Conservation (phyloP, 2,888 invertebrate species). For the Stenurella melanura region DNA sequence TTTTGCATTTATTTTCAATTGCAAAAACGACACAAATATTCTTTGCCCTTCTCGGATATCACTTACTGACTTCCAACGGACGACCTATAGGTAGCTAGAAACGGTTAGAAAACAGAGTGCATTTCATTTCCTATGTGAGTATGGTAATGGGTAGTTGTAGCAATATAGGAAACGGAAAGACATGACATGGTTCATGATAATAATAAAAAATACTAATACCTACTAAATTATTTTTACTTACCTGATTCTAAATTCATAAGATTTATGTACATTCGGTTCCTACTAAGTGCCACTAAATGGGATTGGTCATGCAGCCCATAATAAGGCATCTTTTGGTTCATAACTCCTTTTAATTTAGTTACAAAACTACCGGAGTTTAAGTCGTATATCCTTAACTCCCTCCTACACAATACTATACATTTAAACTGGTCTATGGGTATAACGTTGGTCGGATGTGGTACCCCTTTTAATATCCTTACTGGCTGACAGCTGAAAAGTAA, state of each 20-base stretch:
- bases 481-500: conserved; percentile 75
- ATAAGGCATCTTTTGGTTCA: conserved; percentile 95
- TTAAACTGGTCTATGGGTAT: conserved; percentile 85
- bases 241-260: conserved; percentile 89
- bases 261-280: conserved; percentile 93
- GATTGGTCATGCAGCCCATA: conserved; percentile 88
- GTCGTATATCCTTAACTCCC: conserved; percentile 88
- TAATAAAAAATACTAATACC: no score
- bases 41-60: no score
- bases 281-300: conserved; percentile 87
- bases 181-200: no score
- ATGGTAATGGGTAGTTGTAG: no score
- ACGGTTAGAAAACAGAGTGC: no score
- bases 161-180: no score
- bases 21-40: no score
- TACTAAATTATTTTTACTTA: conserved; percentile 58
- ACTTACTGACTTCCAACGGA: no score
- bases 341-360: conserved; percentile 87
- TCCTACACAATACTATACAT: conserved; percentile 87
- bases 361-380: conserved; percentile 84
- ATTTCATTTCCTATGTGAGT: no score
- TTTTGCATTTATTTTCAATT: no score
- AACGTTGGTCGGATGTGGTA: conserved; percentile 86
- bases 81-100: no score
- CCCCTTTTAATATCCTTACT: conserved; percentile 82